A percentile compares a stretch with the other conserved stretches of the same genome.
These are phyloP conservation scores for Lamproptera curius DNA, from an alignment of 2,888 invertebrate genomes.

Conservation along the genomic window DNA sequence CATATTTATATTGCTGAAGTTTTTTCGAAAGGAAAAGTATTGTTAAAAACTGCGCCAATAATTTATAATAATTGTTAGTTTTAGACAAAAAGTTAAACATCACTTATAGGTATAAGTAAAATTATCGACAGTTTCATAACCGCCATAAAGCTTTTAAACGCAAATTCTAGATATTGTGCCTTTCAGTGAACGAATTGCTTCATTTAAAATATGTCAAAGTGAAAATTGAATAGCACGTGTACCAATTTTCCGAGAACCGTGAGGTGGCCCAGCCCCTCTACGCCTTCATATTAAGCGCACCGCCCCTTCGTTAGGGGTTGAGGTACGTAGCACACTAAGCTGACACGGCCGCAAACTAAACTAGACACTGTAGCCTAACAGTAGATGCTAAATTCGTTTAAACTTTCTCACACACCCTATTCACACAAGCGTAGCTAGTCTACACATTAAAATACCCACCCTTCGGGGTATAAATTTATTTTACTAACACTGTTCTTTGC, in stretches of 20 bases:
- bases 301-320: slow-evolving; percentile 46
- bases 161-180: too few relatives aligned
- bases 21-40: too few relatives aligned
- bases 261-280: slow-evolving; percentile 44
- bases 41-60: too few relatives aligned
- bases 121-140: too few relatives aligned
- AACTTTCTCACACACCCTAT: slow-evolving; percentile 24
- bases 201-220: too few relatives aligned
- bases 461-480: slow-evolving; percentile 58
- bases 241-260: slow-evolving; percentile 25
- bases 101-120: too few relatives aligned
- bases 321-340: slow-evolving; percentile 26
- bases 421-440: slow-evolving; percentile 25
- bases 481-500: slow-evolving; percentile 29
- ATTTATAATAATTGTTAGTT: too few relatives aligned
- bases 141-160: too few relatives aligned
- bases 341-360: slow-evolving; percentile 24
- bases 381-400: slow-evolving; percentile 26
- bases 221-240: slow-evolving; percentile 23
- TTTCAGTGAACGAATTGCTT: too few relatives aligned
- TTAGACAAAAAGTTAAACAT: too few relatives aligned
- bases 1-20: too few relatives aligned
- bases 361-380: slow-evolving; percentile 31
- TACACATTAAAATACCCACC: slow-evolving; percentile 39
- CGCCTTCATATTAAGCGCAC: slow-evolving; percentile 40